A percentile compares a stretch with the other conserved stretches of the same genome.
These are phyloP conservation scores for Campaea margaritaria DNA, from an alignment of 2,888 invertebrate species.

Conservation along the genomic window DNA sequence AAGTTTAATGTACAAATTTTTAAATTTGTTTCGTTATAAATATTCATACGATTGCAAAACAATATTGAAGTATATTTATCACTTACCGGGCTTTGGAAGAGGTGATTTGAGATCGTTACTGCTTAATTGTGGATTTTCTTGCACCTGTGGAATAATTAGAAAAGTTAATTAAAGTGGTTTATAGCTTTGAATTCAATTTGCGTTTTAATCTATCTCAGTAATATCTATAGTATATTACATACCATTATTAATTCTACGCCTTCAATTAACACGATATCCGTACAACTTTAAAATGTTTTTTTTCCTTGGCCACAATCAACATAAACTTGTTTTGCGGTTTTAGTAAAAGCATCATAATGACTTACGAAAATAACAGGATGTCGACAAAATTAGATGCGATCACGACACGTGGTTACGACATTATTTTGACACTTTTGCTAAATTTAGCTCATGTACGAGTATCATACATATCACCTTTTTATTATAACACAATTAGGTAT, in stretches of 20 bases:
- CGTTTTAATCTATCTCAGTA: too few species aligned
- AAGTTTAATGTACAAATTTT: too few species aligned
- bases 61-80: background rate
- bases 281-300: too few species aligned
- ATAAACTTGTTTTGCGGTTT: background rate
- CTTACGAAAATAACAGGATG: background rate
- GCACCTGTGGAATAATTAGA: conserved; percentile 60
- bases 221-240: too few species aligned
- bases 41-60: too few species aligned
- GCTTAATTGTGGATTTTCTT: conserved; percentile 75
- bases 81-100: conserved; percentile 79
- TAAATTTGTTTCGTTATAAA: too few species aligned
- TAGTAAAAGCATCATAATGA: background rate
- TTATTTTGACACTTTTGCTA: too few species aligned
- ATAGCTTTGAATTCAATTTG: too few species aligned
- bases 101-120: conserved; percentile 80
- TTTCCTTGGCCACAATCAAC: background rate
- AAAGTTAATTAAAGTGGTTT: background rate
- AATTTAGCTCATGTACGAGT: too few species aligned
- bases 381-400: background rate
- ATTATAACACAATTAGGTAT: background rate
- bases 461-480: too few species aligned
- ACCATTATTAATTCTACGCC: too few species aligned
- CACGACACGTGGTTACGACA: background rate
- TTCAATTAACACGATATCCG: too few species aligned